phyloP scores from a whole-genome alignment of 2,797 vertebrate species.

The Leptodactylus fallax region DNA sequence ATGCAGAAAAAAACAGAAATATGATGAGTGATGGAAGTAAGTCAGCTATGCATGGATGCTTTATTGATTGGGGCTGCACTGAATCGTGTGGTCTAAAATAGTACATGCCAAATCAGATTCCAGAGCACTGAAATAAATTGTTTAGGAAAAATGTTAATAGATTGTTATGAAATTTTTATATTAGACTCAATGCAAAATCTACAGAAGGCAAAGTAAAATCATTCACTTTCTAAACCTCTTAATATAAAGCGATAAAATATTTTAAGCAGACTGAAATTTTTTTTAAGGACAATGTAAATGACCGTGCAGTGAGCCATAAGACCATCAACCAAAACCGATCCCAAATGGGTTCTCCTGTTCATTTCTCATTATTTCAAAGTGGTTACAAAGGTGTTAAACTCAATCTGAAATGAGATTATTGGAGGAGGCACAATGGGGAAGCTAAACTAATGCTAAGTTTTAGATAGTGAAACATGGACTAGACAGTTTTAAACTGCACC shows the following conservation, averaged over 20 bases:
- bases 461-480: no score
- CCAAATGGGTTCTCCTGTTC: background rate
- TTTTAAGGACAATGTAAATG: no score
- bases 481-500: no score
- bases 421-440: no score
- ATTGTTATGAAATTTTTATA: background rate
- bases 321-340: background rate
- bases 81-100: constrained; percentile 11
- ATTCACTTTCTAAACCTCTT: background rate
- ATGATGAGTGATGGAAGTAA: constrained; percentile 40
- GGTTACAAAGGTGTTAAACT: background rate
- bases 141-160: constrained; percentile 7
- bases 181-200: background rate
- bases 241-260: background rate
- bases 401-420: no score
- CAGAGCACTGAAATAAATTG: constrained; percentile 14
- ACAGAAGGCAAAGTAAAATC: background rate
- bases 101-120: constrained; percentile 6
- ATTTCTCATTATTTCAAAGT: background rate
- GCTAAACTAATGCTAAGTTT: no score
- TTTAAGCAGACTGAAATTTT: background rate
- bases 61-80: constrained; percentile 34
- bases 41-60: constrained; percentile 40
- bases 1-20: constrained; percentile 45
- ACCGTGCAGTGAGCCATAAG: background rate